Evolutionary conservation across 2,797 vertebrate species (phyloP), one percentile per base, ranked within the genome.

Genomic region (Sebastes vulpes): DNA sequence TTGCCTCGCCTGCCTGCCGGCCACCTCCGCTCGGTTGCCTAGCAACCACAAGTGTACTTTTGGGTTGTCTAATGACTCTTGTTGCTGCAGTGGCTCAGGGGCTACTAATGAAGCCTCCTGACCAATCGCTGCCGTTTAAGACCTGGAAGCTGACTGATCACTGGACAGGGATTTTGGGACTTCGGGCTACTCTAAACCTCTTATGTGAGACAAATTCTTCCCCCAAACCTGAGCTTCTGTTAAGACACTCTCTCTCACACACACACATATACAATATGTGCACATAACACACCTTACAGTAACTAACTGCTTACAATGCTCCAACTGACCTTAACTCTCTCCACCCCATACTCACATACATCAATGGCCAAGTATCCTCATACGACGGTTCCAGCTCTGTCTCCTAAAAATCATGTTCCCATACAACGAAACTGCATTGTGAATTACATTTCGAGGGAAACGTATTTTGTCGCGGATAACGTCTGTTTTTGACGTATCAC

Each of bases 11-110:
- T 80, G 80, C 86, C 85, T 87, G 87, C 84, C 71, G 84, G 92
- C 92, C 91, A 91, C 85, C 91, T 92, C 83, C 79, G 79, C 83
- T 85, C 3, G 79, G 95, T 96, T 95, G 93, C 96, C 87, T 92
- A 89, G 96, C 96, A 96, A 96, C 95, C 90, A 88, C 87, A 89
- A 92, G 87, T 92, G 89, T 95, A 95, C 93, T 93, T 94, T 94
- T 90, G 81, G 85, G 78, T 78, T 92, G 90, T 89, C 92, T 95
- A 95, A 95, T 96, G 95, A 94, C 94, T 95, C 82, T 92, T 93
- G 95, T 93, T 94, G 94, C 94, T 79, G 86, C 83, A 68, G 79
- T 73, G 86, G 89, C 94, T 94, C 90, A 46, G 87, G 93, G 89
- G 91, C 92, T 87, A 86, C 93, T 96, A 95, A 96, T 92, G 85